Base-by-base conservation (phyloP, 1,140 invertebrate genomes). In the Bombus soroeensis region DNA sequence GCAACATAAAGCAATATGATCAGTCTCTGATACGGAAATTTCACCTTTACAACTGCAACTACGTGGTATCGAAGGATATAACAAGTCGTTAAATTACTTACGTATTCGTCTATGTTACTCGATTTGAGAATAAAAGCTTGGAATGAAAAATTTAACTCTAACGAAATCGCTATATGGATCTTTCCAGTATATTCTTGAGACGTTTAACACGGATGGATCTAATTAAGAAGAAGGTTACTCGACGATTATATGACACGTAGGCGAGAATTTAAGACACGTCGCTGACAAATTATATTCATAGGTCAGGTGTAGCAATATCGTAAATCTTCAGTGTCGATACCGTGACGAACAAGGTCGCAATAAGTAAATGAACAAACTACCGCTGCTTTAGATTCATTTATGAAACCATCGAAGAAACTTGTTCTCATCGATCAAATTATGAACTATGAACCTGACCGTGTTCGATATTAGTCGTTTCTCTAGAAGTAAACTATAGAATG, bases 211-310 rank as follows among this genome's bases (percentile, higher is more conserved):
- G 41, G 41, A 34, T 6, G 18, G 0, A 3, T 0, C 18, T 43
- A 41, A 83, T 78, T 70, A 59, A 47, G 2, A 8, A 2, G 68
- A 57, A 59, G 25, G 68, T 41, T 64, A 3, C 66, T 22, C 34
- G n/a, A 41, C 10, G n/a, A 28, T 43, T 28, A 4, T 28, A 4
- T 3, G 28, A 47, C 13, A 18, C n/a, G 82, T 83, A 34, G 81
- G 81, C 81, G 73, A 68, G 22, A 22, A 70, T 78, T 78, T 59
- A 59, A 78, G 9, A 78, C 34, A 71, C 28, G 25, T 83, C 28
- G 28, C 25, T 28, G 6, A 22, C 5, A 43, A 71, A 66, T 28
- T n/a, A 43, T 47, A 25, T 53, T n/a, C 18, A 25, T 22, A 81
- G n/a, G 57, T 62, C 4, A 68, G n/a, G 3, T 3, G 15, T n/a